Base-by-base conservation (phyloP, 2,888 invertebrate genomes). In the Latrodectus hesperus region DNA sequence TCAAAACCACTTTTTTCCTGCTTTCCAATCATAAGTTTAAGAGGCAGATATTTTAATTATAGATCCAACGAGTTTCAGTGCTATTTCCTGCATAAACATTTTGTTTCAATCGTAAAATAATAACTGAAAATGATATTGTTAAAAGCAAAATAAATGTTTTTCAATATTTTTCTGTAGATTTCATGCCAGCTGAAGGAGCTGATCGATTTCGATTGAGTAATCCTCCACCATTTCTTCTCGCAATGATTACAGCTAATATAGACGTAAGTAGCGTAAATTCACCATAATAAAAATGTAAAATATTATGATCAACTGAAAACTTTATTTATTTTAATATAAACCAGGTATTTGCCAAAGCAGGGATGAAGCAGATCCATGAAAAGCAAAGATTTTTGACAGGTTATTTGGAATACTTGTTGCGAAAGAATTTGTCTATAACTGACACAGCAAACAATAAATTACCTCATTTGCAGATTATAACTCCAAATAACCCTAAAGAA, bases 341-440 rank as follows among this genome's bases (percentile, higher is more conserved):
- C 22, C 89, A 94, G 93, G 91, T 93, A 10, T 94, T 93, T 89
- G 92, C 92, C 38, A 92, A 93, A 90, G 93, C 93, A 0, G 91
- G 91, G 1, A 92, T 94, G 90, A 91, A 92, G 17, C 92, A 92
- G 64, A 73, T 91, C 9, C 53, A 90, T 14, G 88, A 78, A 51
- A 94, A 94, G 90, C 94, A 94, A 26, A 91, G 91, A 78, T 91
- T 93, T 53, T 91, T 94, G 72, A 94, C 94, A 3, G 94, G 93
- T 1, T 94, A 94, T 90, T 90, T 94, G 78, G 94, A 94, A 91
- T 91, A 91, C 70, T 91, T 93, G 79, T 90, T 94, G 49, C 90
- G 91, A 51, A 89, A 91, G 4, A 89, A 91, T 77, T 93, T 91
- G 53, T 83, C 87, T 0, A 73, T 79, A 17, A 52, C 65, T 12